Percentiles rank a stretch among this genome's conserved stretches.
Evolutionary conservation across 2,888 invertebrate genomes (phyloP).

Genomic region (Antheraea yamamai): DNA sequence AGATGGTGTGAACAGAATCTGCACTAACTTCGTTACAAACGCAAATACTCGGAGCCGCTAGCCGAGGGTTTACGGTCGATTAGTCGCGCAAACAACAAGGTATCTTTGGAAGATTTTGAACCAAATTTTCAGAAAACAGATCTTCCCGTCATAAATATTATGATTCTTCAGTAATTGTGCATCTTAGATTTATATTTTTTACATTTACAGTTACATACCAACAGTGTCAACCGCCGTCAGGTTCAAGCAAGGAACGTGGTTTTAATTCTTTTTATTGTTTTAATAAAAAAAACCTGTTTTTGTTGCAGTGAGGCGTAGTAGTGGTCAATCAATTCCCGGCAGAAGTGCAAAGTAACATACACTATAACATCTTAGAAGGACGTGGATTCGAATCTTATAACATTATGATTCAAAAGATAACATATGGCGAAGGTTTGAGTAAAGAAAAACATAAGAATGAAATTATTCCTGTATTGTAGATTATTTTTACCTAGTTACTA

Average conservation of each 20-base stretch:
- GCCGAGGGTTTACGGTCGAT: conserved; percentile 58
- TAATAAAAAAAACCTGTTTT: too few species aligned
- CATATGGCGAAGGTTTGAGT: neutral
- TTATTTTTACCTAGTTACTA: too few species aligned
- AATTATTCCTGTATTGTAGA: neutral
- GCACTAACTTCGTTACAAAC: conserved; percentile 7
- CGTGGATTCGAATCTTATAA: neutral
- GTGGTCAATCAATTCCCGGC: too few species aligned
- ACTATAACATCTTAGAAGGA: neutral
- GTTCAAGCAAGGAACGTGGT: too few species aligned
- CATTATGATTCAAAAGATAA: too few species aligned
- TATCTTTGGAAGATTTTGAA: neutral
- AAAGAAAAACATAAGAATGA: neutral
- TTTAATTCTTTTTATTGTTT: too few species aligned
- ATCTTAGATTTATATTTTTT: too few species aligned
- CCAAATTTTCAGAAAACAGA: neutral
- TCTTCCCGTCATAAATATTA: neutral
- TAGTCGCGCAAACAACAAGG: conserved; percentile 70
- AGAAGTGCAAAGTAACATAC: too few species aligned
- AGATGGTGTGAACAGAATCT: conserved; percentile 13
- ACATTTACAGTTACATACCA: too few species aligned
- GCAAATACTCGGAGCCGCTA: conserved; percentile 32
- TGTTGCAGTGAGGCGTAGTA: too few species aligned
- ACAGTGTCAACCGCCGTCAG: too few species aligned
- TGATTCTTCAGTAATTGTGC: neutral